Evolutionary conservation across 2,113 vertebrate species (phyloP).

Genomic region (Neofelis nebulosa): DNA sequence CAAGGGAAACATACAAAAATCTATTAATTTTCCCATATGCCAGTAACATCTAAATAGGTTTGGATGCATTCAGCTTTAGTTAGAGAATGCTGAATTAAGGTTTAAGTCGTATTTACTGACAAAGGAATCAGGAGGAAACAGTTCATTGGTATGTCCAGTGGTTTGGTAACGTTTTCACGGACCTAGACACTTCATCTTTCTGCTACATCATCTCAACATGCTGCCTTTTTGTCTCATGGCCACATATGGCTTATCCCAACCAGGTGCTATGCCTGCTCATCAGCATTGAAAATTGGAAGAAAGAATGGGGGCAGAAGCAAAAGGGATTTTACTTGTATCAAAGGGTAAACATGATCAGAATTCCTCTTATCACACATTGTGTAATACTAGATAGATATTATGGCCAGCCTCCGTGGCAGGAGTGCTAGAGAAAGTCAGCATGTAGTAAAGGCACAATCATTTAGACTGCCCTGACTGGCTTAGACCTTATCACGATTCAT

Average conservation of each 20-base stretch:
- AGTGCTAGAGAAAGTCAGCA: neutral
- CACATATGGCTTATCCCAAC: neutral
- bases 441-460: neutral
- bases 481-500: neutral
- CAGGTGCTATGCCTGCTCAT: neutral
- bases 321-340: neutral
- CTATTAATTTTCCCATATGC: neutral
- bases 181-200: neutral
- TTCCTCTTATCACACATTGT: neutral
- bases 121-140: neutral
- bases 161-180: neutral
- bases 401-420: neutral
- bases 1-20: constrained; percentile 31
- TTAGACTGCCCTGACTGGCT: neutral
- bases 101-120: neutral
- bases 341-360: neutral
- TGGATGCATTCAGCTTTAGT: neutral
- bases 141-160: neutral
- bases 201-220: neutral
- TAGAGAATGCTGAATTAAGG: neutral
- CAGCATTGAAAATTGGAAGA: neutral
- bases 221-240: neutral
- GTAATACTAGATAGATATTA: neutral
- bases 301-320: neutral
- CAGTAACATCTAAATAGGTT: neutral